Evolutionary conservation across 2,888 invertebrate species (phyloP).

Genomic region (Anticlea derivata): DNA sequence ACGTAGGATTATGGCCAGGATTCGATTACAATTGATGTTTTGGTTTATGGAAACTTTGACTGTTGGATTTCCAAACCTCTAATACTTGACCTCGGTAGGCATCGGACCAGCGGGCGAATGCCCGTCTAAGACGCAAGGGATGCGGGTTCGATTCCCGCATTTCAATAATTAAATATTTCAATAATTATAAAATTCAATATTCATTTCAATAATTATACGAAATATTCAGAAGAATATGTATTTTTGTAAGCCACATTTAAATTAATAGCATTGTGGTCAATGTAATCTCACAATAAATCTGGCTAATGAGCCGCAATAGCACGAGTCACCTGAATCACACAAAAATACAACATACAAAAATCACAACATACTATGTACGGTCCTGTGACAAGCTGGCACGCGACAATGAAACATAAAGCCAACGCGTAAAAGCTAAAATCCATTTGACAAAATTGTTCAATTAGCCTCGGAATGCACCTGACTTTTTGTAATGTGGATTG

Average conservation of each 20-base stretch:
- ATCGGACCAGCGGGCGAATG: too few relatives aligned
- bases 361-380: neutral
- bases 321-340: slow-evolving; percentile 33
- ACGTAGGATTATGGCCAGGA: slow-evolving; percentile 3
- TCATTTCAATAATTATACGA: too few relatives aligned
- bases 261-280: slow-evolving; percentile 31
- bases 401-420: slow-evolving; percentile 2
- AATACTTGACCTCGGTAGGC: too few relatives aligned
- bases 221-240: neutral
- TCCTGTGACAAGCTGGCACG: neutral
- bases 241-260: slow-evolving; percentile 26
- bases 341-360: slow-evolving; percentile 10
- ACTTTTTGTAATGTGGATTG: neutral
- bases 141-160: too few relatives aligned
- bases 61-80: too few relatives aligned
- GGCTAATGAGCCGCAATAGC: slow-evolving; percentile 39
- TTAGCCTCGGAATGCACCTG: neutral
- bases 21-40: slow-evolving; percentile 2
- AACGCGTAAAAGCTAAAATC: neutral
- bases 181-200: too few relatives aligned
- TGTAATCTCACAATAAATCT: slow-evolving; percentile 39
- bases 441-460: neutral
- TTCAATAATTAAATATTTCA: too few relatives aligned
- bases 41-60: neutral
- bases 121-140: too few relatives aligned